A percentile compares a stretch with the other conserved stretches of the same genome.
phyloP scores from a whole-genome alignment of 2,113 vertebrate genomes.

The Python bivittatus region DNA sequence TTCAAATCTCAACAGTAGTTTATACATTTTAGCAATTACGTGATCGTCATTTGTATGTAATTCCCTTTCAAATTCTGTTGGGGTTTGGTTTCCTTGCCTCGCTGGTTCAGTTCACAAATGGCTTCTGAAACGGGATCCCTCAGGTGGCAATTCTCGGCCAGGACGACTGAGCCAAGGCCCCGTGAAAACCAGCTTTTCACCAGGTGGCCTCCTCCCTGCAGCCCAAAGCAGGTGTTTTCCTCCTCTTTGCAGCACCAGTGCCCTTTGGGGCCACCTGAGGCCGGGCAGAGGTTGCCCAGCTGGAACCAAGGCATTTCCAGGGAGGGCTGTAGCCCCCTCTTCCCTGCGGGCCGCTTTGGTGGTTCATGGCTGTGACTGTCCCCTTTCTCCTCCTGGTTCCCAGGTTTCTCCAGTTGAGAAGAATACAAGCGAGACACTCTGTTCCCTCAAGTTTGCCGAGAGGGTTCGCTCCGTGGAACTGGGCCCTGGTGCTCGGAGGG shows the following conservation, averaged over 20 bases:
- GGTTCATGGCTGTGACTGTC: not conserved
- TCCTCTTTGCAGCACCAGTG: not conserved
- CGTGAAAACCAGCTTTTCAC: not conserved
- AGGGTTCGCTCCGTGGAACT: constrained; percentile 91
- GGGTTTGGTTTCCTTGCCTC: not conserved
- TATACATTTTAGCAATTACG: not conserved
- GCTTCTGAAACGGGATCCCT: not conserved
- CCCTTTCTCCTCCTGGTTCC: not conserved
- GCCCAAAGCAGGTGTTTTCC: no score
- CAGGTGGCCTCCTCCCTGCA: no score
- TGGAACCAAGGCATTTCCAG: no score
- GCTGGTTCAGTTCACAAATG: not conserved
- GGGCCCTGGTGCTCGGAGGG: constrained; percentile 73
- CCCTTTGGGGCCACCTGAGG: not conserved
- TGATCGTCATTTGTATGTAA: not conserved
- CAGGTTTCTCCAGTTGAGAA: constrained; percentile 87
- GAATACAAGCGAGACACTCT: constrained; percentile 89
- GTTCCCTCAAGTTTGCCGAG: constrained; percentile 94
- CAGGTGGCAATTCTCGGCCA: not conserved
- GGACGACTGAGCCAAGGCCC: not conserved
- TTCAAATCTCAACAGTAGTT: not conserved
- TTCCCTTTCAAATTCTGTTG: not conserved
- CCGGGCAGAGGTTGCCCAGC: not conserved
- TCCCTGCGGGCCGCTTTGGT: not conserved
- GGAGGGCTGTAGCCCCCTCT: no score